Evolutionary conservation across 1,140 invertebrate genomes (phyloP).

Genomic region (Tetranychus urticae): DNA sequence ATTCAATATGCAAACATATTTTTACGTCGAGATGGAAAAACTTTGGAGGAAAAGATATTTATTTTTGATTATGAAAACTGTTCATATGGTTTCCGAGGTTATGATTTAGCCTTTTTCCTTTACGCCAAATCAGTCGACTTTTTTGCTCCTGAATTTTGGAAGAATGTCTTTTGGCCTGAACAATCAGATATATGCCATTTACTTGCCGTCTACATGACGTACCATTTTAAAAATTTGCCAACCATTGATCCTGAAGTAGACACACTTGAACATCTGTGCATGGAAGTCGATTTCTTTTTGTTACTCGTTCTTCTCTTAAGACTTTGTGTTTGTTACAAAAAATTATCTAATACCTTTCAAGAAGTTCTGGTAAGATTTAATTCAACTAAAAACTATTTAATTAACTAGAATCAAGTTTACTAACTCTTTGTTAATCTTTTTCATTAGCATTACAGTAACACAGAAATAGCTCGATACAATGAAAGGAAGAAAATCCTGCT

Average conservation of each 20-base stretch:
- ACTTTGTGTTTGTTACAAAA: neutral
- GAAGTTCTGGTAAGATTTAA: too few species aligned
- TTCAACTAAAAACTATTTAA: too few species aligned
- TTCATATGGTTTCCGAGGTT: neutral
- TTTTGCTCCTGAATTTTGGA: neutral
- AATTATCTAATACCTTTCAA: neutral
- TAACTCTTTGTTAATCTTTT: too few species aligned
- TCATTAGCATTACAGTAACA: too few species aligned
- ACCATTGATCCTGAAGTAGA: neutral
- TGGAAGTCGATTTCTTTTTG: neutral
- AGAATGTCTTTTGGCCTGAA: neutral
- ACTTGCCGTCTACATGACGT: neutral
- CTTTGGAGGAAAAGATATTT: neutral
- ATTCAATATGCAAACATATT: neutral
- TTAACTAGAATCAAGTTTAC: too few species aligned
- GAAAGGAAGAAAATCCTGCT: too few species aligned
- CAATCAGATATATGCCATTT: neutral
- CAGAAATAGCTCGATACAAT: too few species aligned
- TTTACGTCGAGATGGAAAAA: neutral
- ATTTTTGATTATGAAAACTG: neutral
- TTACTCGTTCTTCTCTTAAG: neutral
- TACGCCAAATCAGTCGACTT: neutral
- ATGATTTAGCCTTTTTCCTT: neutral
- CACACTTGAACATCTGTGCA: neutral
- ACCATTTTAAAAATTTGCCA: neutral